Evolutionary conservation across 2,888 invertebrate genomes (phyloP).

Genomic region (Amphipyra tragopoginis): DNA sequence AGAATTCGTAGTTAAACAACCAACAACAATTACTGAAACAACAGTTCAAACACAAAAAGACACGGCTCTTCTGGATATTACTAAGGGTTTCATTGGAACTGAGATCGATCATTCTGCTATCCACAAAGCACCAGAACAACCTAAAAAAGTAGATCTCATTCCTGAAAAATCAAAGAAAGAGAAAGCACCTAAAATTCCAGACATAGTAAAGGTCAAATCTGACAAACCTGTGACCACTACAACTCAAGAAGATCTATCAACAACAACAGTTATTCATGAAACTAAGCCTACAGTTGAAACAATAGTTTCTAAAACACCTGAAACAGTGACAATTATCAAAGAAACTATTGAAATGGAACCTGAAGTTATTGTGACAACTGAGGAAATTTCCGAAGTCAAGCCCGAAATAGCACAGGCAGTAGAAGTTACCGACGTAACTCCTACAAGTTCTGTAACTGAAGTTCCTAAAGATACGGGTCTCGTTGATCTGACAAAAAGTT

Average conservation of each 20-base stretch:
- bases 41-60: slow-evolving; percentile 16
- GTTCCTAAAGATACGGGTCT: slow-evolving; percentile 51
- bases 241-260: slow-evolving; percentile 1
- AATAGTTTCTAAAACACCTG: slow-evolving; percentile 15
- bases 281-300: background rate
- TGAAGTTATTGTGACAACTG: slow-evolving; percentile 9
- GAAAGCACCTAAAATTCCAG: slow-evolving; percentile 1
- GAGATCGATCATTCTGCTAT: slow-evolving; percentile 44
- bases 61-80: slow-evolving; percentile 16
- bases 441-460: slow-evolving; percentile 9
- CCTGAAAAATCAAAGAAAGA: slow-evolving; percentile 9
- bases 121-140: slow-evolving; percentile 19
- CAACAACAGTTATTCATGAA: slow-evolving; percentile 4
- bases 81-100: slow-evolving; percentile 36
- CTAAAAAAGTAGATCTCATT: background rate
- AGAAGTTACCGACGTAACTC: slow-evolving; percentile 40
- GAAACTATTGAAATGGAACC: slow-evolving; percentile 43
- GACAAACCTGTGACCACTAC: slow-evolving; percentile 7
- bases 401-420: slow-evolving; percentile 38
- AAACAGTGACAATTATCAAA: slow-evolving; percentile 28
- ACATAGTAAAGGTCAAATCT: background rate
- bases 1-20: slow-evolving; percentile 8
- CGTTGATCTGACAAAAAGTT: slow-evolving; percentile 61
- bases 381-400: slow-evolving; percentile 23
- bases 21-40: slow-evolving; percentile 2